Base-by-base conservation (phyloP, 2,113 vertebrate species). In the Aldabrachelys gigantea region DNA sequence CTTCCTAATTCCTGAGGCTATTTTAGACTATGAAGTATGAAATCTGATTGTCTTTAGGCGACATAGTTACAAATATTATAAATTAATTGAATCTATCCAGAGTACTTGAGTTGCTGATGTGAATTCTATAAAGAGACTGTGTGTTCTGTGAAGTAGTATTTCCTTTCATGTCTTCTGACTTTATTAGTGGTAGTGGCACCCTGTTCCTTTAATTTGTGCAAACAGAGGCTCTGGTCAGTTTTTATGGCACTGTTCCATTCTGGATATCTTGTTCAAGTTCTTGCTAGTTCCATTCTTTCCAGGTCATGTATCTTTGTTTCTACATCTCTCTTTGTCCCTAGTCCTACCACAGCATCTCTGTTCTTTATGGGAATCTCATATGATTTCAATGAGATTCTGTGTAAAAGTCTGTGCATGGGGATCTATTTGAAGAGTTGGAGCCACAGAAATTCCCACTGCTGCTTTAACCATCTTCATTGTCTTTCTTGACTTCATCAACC, bases 21-120 rank as follows among this genome's bases (percentile, higher is more conserved):
- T 88, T 89, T 76, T 21, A 11, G 27, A 8, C 13, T 17, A 44
- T 0, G 0, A 84, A 56, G 9, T 22, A 31, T 0, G 0, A 87
- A 44, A 94, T 91, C 79, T 57, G 57, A 85, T 85, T 24, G 80
- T 11, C 6, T 89, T 80, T 82, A 80, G 16, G 31, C 79, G 59
- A 38, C 10, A 47, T 59, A 82, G 17, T 19, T 57, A 44, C 17
- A 44, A 17, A 5, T 0, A 0, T 44, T 82, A 35, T 78, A 49
- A 76, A 89, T 88, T 54, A 17, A 59, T 35, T 76, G 62, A 53
- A 81, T 49, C 56, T 78, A 8, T 19, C 56, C 76, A 53, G 57
- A 62, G 1, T 22, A 54, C 88, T 94, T 80, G 62, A 25, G 5
- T 69, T 81, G 41, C 21, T 83, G 52, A 49, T 44, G 1, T 86